Evolutionary conservation across 2,888 invertebrate genomes (phyloP), one percentile per base, ranked within the genome.

Genomic region (Morpho achilles): DNA sequence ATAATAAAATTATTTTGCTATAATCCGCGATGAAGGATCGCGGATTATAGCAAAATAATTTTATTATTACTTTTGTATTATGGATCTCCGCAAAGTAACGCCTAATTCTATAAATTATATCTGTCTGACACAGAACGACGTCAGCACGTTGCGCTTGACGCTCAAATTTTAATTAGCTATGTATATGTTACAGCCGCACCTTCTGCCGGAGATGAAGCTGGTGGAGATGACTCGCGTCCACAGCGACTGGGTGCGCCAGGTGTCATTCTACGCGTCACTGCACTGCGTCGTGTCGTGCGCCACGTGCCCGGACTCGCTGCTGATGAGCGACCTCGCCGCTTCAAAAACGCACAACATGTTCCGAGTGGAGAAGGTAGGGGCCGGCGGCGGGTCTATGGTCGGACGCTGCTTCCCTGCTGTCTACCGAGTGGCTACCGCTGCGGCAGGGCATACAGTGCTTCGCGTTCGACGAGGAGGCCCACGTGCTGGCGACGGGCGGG

Each of bases 201-300:
- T 65, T 2, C 70, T 86, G 78, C 80, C 92, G 73, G 91, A 91
- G 7, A 43, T 94, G 70, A 77, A 76, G 60, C 80, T 93, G n/a
- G 75, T 77, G 62, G 94, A 94, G 78, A 87, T 93, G 69, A 76
- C 74, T 8, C 84, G 89, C 50, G 80, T 94, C 48, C 96, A 96
- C 77, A 77, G 79, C 5, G 94, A 95, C 72, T 93, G 95, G 92
- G 93, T 96, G 56, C 92, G 93, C 7, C 94, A 95, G 76, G 93
- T 96, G 49, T 91, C 91, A 58, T 96, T 92, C 83, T 94, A 94
- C 70, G 84, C 91, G 44, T 91, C 92, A 56, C 84, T 96, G 69
- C 92, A 94, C 73, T 92, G 93, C 67, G 91, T 95, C 50, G 91
- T 96, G 9, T 95, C 95, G 0, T 94, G 94, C 66, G 92, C 94